phyloP scores from a whole-genome alignment of 2,797 vertebrate genomes.

The Psittacula derbiana region DNA sequence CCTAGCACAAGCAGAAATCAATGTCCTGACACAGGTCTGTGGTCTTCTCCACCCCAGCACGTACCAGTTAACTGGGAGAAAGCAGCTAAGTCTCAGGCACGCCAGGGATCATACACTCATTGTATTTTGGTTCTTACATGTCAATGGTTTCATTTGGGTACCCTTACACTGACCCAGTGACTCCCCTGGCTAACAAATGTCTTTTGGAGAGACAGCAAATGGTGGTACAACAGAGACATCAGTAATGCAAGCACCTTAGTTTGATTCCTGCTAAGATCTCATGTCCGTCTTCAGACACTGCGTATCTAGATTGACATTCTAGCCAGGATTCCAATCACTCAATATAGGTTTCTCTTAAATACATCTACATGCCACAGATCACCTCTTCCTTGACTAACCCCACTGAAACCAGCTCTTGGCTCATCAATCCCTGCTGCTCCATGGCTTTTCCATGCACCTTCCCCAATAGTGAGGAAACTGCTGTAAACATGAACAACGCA shows the following conservation, averaged over 20 bases:
- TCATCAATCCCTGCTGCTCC: neutral
- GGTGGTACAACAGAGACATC: rapidly evolving
- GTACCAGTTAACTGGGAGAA: neutral
- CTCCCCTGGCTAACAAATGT: rapidly evolving
- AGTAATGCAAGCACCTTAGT: rapidly evolving
- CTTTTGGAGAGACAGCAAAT: neutral
- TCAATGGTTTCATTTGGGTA: too few relatives aligned
- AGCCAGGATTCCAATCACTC: neutral
- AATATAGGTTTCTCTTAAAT: neutral
- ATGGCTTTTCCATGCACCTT: rapidly evolving
- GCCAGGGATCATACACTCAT: neutral
- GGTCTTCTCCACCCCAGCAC: neutral
- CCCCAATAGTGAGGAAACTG: rapidly evolving
- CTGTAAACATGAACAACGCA: rapidly evolving
- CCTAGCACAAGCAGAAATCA: neutral
- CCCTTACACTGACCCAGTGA: neutral
- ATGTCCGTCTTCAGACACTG: rapidly evolving
- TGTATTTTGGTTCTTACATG: neutral
- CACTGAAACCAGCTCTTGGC: neutral
- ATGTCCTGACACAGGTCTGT: neutral
- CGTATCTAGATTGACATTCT: rapidly evolving
- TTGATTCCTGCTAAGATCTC: too few relatives aligned
- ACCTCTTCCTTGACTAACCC: neutral
- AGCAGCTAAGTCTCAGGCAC: neutral
- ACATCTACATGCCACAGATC: rapidly evolving